phyloP scores from a whole-genome alignment of 2,113 vertebrate species.

The Sceloporus tristichus region DNA sequence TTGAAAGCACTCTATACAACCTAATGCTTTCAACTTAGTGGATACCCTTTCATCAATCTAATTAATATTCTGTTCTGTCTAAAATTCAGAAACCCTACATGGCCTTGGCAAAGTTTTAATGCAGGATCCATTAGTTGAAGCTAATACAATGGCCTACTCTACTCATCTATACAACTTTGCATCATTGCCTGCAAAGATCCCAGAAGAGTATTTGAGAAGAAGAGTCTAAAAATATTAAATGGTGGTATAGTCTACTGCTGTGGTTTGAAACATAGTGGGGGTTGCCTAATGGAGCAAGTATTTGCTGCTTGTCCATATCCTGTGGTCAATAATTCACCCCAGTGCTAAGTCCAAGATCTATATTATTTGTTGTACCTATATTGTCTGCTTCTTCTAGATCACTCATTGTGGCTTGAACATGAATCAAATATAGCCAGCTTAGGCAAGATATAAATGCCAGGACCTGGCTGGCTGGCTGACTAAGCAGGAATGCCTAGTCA shows the following conservation, averaged over 20 bases:
- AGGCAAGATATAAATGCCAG: not conserved
- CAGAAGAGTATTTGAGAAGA: not conserved
- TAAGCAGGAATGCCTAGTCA: not conserved
- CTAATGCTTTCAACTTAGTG: not conserved
- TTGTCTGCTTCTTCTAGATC: not conserved
- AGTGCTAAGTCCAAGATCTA: not conserved
- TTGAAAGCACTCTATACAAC: not conserved
- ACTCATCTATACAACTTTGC: not conserved
- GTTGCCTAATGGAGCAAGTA: not conserved
- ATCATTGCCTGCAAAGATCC: not conserved
- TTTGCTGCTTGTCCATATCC: not conserved
- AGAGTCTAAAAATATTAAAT: not conserved
- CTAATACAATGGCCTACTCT: not conserved
- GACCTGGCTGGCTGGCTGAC: too few relatives aligned
- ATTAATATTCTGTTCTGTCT: not conserved
- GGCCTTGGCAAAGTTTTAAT: constrained; percentile 20
- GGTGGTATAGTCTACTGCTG: not conserved
- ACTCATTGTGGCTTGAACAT: not conserved
- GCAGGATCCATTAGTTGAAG: constrained; percentile 2
- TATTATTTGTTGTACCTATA: not conserved
- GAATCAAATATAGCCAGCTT: not conserved
- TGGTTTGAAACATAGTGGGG: not conserved
- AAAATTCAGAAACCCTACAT: not conserved
- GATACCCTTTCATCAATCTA: not conserved
- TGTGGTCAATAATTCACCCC: not conserved